Base-by-base conservation (phyloP, 2,888 invertebrate species). In the Cerceris ruficornis region DNA sequence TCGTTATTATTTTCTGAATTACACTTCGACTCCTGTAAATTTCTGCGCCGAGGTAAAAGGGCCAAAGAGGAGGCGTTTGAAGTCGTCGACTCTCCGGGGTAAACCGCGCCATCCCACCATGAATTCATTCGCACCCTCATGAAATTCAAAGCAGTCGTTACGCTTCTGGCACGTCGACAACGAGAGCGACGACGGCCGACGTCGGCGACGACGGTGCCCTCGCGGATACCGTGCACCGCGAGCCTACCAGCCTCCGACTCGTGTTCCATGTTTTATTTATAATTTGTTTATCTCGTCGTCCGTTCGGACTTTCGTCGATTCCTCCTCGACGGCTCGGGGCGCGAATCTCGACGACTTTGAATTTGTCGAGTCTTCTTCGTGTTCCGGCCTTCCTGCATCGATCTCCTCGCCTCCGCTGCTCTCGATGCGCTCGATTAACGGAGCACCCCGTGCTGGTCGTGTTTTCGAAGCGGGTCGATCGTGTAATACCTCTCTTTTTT, bases 111-210 rank as follows among this genome's bases (percentile, higher is more conserved):
- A 84, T 83, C 86, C 86, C 81, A 84, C 86, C 87, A 86, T 86
- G 86, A 86, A 90, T 88, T 89, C 88, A 87, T 88, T 89, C 88
- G 80, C 86, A 84, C 85, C 86, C 88, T 91, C 91, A 91, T 91
- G 91, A 91, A 91, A 91, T 91, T 91, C 91, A 91, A 90, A 91
- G 87, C 88, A 89, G 90, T 89, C 89, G 89, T 91, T 90, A 90
- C 88, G 86, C 84, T 87, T 80, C 83, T 84, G 87, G 86, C 83
- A 86, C 88, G 86, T 87, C 87, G 88, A 81, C 85, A 82, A 82
- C 83, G 85, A 83, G 66, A 28, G 62, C 75, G 72, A 75, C 71
- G 66, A 77, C 65, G 64, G 46, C 13, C 71, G 73, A 54, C 61
- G 75, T 59, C 14, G 62, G 17, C 68, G 65, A 69, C 71, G 62